Evolutionary conservation across 2,797 vertebrate genomes (phyloP), one percentile per base, ranked within the genome.

Genomic region (Calcarius lapponicus): DNA sequence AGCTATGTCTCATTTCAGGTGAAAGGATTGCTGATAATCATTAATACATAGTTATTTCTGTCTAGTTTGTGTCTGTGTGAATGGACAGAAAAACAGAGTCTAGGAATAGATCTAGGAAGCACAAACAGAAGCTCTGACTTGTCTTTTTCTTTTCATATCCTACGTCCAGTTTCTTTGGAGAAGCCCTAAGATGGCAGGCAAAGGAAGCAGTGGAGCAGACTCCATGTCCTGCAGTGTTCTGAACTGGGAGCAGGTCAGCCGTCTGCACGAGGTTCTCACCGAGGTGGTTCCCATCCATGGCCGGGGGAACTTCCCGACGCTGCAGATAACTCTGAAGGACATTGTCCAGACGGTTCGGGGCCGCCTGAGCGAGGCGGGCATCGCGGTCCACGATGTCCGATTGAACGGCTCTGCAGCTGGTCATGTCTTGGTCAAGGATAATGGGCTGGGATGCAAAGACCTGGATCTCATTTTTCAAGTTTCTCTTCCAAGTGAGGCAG

Each of bases 391-490:
- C 3, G 99, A 99, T 7, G 89, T 99, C 16, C 98, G 99, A 8
- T 98, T 99, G 67, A 99, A 99, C 1, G 99, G 99, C 83, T 99
- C 99, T 45, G 99, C 99, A 0, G 99, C 99, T 64, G 99, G 99
- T 89, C 99, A 99, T 0, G 99, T 99, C 73, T 95, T 99, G 97
- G 99, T 99, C 85, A 99, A 99, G 97, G 99, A 99, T 95, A 98
- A 99, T 2, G 98, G 99, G 72, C 97, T 99, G 98, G 99, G 99
- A 80, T 99, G 99, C 98, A 99, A 99, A 95, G 99, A 99, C 83
- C 98, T 99, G 97, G 99, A 99, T 61, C 98, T 99, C 80, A 99
- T 99, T 97, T 99, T 99, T 96, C 98, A 99, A 72, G 99, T 99
- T 79, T 98, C 98, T 87, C 98, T 99, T 71, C 98, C 98, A 2